These are phyloP conservation scores for Spongilla lacustris DNA, from an alignment of 37 sponge, comb jelly and placozoan species.

Conservation along the genomic window DNA sequence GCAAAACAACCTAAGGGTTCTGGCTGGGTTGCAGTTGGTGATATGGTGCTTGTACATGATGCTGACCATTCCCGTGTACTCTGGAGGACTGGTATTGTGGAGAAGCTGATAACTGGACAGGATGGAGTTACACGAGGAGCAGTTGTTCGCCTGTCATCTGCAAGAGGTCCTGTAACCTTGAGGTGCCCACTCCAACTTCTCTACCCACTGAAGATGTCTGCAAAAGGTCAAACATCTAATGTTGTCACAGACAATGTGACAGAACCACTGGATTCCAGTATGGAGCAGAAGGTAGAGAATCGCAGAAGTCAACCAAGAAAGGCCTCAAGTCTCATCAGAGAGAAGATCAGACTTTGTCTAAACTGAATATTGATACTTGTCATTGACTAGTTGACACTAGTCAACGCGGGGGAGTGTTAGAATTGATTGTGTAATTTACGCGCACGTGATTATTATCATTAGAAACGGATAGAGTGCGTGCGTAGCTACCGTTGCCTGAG, in stretches of 20 bases:
- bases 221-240: background rate
- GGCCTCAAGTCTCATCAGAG: background rate
- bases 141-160: background rate
- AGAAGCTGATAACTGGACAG: background rate
- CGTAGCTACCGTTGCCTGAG: too few relatives aligned
- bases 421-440: background rate
- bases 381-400: background rate
- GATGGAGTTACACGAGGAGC: conserved; percentile 34
- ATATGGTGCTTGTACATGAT: conserved; percentile 26
- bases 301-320: background rate
- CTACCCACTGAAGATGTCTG: conserved; percentile 20
- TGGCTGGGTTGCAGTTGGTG: background rate
- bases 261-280: background rate
- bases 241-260: background rate
- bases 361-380: background rate
- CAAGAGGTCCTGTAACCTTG: background rate
- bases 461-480: too few relatives aligned
- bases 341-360: background rate
- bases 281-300: background rate
- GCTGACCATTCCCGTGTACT: background rate
- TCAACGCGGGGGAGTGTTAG: background rate
- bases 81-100: conserved; percentile 17
- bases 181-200: conserved; percentile 9
- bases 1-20: background rate
- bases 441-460: too few relatives aligned